Percentiles rank a stretch among this genome's conserved stretches.
These are phyloP conservation scores for Archilochus colubris DNA, from an alignment of 2,113 vertebrate genomes.

Conservation along the genomic window DNA sequence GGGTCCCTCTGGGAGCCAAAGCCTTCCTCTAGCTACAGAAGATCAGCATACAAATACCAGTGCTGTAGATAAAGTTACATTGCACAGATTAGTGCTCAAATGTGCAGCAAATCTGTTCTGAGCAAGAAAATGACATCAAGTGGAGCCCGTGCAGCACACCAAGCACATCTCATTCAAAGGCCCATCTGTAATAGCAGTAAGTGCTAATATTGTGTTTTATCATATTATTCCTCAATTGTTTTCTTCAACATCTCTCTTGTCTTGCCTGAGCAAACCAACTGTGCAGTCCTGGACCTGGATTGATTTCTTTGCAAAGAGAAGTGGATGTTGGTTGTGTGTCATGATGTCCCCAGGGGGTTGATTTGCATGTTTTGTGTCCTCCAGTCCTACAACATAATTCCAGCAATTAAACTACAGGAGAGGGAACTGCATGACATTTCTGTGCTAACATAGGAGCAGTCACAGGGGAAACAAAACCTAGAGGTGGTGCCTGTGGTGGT, in stretches of 20 bases:
- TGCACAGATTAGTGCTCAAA: slow-evolving; percentile 29
- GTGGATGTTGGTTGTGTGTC: neutral
- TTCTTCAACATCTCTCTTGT: slow-evolving; percentile 27
- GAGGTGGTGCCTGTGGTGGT: neutral
- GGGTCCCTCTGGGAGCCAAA: neutral
- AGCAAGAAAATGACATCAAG: slow-evolving; percentile 22
- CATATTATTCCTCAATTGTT: slow-evolving; percentile 25
- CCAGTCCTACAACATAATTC: neutral
- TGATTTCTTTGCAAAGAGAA: neutral
- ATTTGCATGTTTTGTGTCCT: neutral
- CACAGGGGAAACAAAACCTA: fast-evolving
- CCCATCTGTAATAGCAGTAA: neutral
- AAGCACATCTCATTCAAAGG: neutral
- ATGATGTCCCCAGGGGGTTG: neutral
- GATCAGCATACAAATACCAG: neutral
- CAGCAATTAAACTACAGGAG: neutral
- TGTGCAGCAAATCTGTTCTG: slow-evolving; percentile 31
- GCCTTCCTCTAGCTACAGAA: neutral
- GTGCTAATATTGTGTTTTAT: slow-evolving; percentile 12
- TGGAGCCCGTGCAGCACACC: neutral
- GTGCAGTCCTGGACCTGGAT: neutral
- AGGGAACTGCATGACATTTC: neutral
- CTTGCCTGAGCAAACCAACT: slow-evolving; percentile 7
- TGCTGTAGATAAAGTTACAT: slow-evolving; percentile 4
- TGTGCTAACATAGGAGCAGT: neutral